These are phyloP conservation scores for Chaetops frenatus DNA, from an alignment of 2,113 vertebrate species.

Conservation along the genomic window DNA sequence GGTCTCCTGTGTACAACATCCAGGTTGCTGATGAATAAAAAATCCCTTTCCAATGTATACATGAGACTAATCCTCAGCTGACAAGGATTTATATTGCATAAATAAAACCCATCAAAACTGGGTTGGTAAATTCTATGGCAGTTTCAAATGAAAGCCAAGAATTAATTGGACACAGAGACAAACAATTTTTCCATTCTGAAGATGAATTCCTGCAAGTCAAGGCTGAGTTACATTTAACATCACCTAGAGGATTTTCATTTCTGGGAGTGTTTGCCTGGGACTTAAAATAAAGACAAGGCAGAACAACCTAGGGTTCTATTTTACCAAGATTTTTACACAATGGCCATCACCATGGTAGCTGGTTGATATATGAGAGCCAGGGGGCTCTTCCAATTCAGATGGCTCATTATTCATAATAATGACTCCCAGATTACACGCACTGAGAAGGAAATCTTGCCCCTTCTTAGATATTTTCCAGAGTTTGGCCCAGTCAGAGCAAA, in stretches of 20 bases:
- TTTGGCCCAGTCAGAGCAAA: background rate
- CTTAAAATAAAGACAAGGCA: background rate
- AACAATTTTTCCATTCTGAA: background rate
- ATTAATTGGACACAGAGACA: conserved; percentile 20
- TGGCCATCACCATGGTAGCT: background rate
- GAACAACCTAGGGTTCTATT: background rate
- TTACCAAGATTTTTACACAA: background rate
- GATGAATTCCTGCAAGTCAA: conserved; percentile 17
- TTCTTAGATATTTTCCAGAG: background rate
- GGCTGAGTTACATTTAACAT: conserved; percentile 29
- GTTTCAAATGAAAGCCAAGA: conserved; percentile 22
- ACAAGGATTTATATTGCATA: background rate
- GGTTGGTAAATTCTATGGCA: background rate
- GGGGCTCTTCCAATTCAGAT: background rate
- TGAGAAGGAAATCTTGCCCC: background rate
- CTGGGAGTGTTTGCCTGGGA: background rate
- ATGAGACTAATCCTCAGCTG: background rate
- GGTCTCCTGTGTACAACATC: background rate
- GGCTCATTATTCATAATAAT: background rate
- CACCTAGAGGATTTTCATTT: conserved; percentile 9
- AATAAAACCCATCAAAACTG: background rate
- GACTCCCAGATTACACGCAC: background rate
- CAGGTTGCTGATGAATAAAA: background rate
- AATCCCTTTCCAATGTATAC: background rate
- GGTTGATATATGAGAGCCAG: background rate